Conservation (phyloP, 2,113 vertebrate species). For the Vidua chalybeata region DNA sequence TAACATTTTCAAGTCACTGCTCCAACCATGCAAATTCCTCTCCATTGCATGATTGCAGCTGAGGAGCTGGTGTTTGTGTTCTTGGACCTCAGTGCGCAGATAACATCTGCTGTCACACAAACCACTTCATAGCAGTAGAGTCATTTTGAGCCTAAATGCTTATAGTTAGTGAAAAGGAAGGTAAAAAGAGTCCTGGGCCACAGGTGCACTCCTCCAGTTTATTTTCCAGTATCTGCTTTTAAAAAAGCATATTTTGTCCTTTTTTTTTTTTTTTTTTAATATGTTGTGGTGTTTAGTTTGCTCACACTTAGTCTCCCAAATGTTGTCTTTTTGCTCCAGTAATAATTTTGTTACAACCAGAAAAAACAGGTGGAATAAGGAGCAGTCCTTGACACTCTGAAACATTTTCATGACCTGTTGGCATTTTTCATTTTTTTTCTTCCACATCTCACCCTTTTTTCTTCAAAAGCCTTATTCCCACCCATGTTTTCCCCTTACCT, state of each 20-base stretch:
- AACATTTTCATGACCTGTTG: background rate
- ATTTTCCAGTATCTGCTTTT: background rate
- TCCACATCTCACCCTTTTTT: background rate
- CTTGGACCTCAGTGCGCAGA: background rate
- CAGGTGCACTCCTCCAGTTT: background rate
- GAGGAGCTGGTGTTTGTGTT: background rate
- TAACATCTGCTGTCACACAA: background rate
- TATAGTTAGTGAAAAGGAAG: background rate
- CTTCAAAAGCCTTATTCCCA: background rate
- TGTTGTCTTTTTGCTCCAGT: background rate
- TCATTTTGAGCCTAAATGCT: background rate
- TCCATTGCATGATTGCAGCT: background rate
- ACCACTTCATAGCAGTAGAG: accelerated
- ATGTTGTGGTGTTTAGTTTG: background rate
- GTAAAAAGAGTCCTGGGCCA: background rate
- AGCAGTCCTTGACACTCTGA: background rate
- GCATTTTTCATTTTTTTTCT: background rate
- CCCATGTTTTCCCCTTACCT: background rate
- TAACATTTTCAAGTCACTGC: background rate
- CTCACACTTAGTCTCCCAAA: background rate
- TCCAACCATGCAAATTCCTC: background rate
- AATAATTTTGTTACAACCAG: background rate
- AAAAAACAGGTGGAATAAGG: accelerated
- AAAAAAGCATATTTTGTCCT: accelerated
- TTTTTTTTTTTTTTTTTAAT: background rate